These are phyloP conservation scores for Oreochromis spilurus DNA, from an alignment of 2,113 vertebrate species.

Conservation along the genomic window DNA sequence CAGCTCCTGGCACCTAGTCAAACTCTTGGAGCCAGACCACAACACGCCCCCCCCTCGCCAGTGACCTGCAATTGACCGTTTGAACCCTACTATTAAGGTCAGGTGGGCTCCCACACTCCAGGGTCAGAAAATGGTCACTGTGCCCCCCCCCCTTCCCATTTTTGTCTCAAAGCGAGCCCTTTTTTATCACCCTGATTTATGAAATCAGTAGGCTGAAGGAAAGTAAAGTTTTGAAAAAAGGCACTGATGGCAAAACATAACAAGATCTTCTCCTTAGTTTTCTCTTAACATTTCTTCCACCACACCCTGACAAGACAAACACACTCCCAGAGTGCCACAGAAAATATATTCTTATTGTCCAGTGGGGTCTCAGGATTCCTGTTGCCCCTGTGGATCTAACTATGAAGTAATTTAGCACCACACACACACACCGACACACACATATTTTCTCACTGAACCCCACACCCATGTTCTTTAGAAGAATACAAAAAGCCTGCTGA, in stretches of 20 bases:
- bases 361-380: conserved; percentile 41
- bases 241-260: conserved; percentile 72
- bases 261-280: conserved; percentile 56
- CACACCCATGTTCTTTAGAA: conserved; percentile 48
- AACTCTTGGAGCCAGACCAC: neutral
- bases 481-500: conserved; percentile 72
- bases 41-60: conserved; percentile 33
- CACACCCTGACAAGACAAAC: conserved; percentile 48
- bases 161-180: conserved; percentile 75
- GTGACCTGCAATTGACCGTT: conserved; percentile 94
- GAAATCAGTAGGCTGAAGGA: conserved; percentile 83
- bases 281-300: conserved; percentile 31
- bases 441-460: conserved; percentile 74
- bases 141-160: conserved; percentile 56
- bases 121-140: conserved; percentile 91
- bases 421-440: neutral
- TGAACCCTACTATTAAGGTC: conserved; percentile 91
- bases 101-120: conserved; percentile 80
- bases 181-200: conserved; percentile 94
- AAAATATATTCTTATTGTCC: conserved; percentile 87
- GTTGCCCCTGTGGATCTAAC: conserved; percentile 77
- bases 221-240: conserved; percentile 43
- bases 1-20: conserved; percentile 23
- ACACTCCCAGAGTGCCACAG: conserved; percentile 53
- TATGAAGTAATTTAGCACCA: conserved; percentile 79